Evolutionary conservation across 2,113 vertebrate genomes (phyloP).

Genomic region (Arenaria interpres): DNA sequence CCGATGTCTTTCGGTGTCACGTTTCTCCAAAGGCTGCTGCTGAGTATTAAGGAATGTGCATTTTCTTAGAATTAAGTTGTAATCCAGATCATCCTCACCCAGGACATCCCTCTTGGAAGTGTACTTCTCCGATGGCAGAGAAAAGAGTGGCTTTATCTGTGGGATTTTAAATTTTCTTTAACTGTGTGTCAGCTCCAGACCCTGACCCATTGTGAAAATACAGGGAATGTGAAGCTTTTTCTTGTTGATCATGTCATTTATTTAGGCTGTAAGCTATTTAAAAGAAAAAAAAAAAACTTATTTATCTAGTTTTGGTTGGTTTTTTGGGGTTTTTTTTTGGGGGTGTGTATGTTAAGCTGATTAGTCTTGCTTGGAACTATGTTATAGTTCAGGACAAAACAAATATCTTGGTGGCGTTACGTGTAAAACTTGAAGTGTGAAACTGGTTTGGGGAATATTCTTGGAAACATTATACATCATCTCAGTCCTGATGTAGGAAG

Average conservation of each 20-base stretch:
- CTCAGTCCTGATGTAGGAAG: background rate
- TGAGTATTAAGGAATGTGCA: background rate
- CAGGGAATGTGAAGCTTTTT: background rate
- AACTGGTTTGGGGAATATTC: background rate
- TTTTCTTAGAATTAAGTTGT: background rate
- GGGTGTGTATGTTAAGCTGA: background rate
- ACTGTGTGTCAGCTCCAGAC: accelerated
- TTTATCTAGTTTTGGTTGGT: background rate
- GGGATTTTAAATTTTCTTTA: background rate
- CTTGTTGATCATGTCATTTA: background rate
- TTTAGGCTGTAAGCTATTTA: background rate
- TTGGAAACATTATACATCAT: background rate
- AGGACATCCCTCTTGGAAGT: background rate
- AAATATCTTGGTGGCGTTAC: background rate
- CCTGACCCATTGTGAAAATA: background rate
- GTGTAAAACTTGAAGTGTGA: background rate
- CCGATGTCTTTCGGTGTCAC: background rate
- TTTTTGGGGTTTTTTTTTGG: background rate
- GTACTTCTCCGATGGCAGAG: background rate
- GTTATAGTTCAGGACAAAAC: background rate
- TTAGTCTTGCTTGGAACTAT: background rate
- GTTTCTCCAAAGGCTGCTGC: background rate
- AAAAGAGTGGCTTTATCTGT: background rate
- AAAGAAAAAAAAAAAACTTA: background rate
- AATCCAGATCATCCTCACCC: background rate